phyloP scores from a whole-genome alignment of 2,113 vertebrate genomes.

The Perca fluviatilis region DNA sequence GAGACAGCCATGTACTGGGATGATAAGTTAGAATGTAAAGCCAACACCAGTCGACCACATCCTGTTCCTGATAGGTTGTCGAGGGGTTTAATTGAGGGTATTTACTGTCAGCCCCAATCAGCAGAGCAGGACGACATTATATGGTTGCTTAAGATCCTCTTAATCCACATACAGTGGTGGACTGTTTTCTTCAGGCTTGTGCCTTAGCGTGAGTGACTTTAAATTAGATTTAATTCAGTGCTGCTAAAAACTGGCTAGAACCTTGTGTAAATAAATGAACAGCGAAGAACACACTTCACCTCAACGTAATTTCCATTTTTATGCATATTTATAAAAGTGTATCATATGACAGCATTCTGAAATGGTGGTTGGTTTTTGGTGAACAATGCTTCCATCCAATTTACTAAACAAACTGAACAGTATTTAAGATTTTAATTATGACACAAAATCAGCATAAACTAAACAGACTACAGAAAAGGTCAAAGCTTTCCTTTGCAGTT shows the following conservation, averaged over 20 bases:
- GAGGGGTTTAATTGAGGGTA: slow-evolving; percentile 63
- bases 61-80: slow-evolving; percentile 53
- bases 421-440: slow-evolving; percentile 6
- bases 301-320: slow-evolving; percentile 12
- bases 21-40: slow-evolving; percentile 46
- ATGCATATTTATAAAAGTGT: slow-evolving; percentile 42
- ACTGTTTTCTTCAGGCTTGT: slow-evolving; percentile 40
- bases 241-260: slow-evolving; percentile 12
- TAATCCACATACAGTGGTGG: slow-evolving; percentile 26
- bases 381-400: neutral
- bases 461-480: neutral
- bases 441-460: slow-evolving; percentile 2
- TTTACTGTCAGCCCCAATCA: slow-evolving; percentile 73
- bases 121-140: slow-evolving; percentile 32
- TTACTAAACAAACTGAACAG: slow-evolving; percentile 4
- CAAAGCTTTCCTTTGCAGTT: slow-evolving; percentile 7
- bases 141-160: slow-evolving; percentile 37
- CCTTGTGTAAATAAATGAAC: slow-evolving; percentile 54
- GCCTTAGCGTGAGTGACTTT: neutral
- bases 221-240: slow-evolving; percentile 27
- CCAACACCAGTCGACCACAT: slow-evolving; percentile 61
- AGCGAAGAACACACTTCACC: slow-evolving; percentile 12
- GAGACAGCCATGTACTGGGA: slow-evolving; percentile 36
- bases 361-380: slow-evolving; percentile 10
- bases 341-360: slow-evolving; percentile 22